A percentile compares a stretch with the other conserved stretches of the same genome.
Evolutionary conservation across 2,888 invertebrate genomes (phyloP).

Genomic region (Cerastis rubricosa): DNA sequence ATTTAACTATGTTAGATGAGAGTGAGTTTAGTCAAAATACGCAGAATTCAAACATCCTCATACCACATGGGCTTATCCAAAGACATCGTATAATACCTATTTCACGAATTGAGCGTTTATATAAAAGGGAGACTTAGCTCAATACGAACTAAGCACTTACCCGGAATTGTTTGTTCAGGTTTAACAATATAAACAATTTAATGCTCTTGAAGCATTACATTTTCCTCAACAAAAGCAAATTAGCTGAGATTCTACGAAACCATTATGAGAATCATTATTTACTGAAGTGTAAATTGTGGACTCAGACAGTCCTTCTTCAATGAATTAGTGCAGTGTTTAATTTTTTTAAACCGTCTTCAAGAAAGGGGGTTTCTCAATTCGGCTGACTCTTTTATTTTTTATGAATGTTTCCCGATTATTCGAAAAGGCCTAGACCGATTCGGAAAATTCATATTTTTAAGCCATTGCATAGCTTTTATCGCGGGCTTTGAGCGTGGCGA

Average conservation of each 20-base stretch:
- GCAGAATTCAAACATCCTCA: constrained; percentile 7
- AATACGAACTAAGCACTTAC: constrained; percentile 20
- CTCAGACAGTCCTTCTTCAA: background rate
- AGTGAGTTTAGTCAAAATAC: background rate
- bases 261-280: constrained; percentile 32
- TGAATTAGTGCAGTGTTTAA: background rate
- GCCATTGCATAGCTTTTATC: too few relatives aligned
- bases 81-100: background rate
- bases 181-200: constrained; percentile 39
- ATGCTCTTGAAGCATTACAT: background rate
- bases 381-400: too few relatives aligned
- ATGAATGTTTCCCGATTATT: too few relatives aligned
- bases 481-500: too few relatives aligned
- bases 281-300: background rate
- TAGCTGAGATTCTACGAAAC: constrained; percentile 13
- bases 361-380: too few relatives aligned
- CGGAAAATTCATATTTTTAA: too few relatives aligned
- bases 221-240: constrained; percentile 33
- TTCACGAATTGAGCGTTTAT: constrained; percentile 18
- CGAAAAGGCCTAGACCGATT: too few relatives aligned
- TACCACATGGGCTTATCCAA: background rate
- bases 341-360: background rate
- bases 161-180: constrained; percentile 34
- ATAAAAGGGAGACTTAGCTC: constrained; percentile 10
- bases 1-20: background rate